phyloP scores from a whole-genome alignment of 2,797 vertebrate species.

The Mormyrops attenuatus region DNA sequence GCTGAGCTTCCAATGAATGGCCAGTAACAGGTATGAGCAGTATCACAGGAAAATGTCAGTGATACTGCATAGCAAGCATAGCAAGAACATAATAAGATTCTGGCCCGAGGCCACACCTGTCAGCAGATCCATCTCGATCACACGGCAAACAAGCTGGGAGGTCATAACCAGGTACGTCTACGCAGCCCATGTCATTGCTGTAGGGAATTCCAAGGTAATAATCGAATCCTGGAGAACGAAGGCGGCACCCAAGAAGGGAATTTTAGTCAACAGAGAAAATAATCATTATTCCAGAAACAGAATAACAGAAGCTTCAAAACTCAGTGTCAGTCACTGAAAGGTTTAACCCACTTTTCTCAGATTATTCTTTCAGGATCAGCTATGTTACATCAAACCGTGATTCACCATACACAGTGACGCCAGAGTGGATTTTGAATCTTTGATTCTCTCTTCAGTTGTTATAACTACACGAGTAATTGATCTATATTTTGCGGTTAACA shows the following conservation, averaged over 20 bases:
- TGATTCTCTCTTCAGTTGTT: neutral
- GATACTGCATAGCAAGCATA: neutral
- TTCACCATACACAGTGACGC: neutral
- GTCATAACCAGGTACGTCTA: slow-evolving; percentile 77
- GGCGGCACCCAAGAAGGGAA: neutral
- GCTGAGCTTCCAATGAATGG: neutral
- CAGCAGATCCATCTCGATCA: slow-evolving; percentile 18
- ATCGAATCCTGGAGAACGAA: slow-evolving; percentile 74
- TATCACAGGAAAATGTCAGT: neutral
- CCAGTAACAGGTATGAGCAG: neutral
- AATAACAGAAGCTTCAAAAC: neutral
- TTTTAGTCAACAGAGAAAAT: neutral
- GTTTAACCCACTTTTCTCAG: neutral
- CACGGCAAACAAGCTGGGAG: slow-evolving; percentile 74
- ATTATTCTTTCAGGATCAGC: neutral
- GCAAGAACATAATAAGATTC: neutral
- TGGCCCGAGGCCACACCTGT: slow-evolving; percentile 53
- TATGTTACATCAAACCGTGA: neutral
- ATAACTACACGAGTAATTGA: neutral
- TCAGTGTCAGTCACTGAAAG: neutral
- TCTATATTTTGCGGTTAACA: neutral
- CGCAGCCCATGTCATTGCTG: slow-evolving; percentile 97
- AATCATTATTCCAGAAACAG: slow-evolving; percentile 4
- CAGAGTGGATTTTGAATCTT: neutral
- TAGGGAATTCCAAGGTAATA: slow-evolving; percentile 91